phyloP scores from a whole-genome alignment of 2,888 invertebrate species.

The Clusia tigrina region DNA sequence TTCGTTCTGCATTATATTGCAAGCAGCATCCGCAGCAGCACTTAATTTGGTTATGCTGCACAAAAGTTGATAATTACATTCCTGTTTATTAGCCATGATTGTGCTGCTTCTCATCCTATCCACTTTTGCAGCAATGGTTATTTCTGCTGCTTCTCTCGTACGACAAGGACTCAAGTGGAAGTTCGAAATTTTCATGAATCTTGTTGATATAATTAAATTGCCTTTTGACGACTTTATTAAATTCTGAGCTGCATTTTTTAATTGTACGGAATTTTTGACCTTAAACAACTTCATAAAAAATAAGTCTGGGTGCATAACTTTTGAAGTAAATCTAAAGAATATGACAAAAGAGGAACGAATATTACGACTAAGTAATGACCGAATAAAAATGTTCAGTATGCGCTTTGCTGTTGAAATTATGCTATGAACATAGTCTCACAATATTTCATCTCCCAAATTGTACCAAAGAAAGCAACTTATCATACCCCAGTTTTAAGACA shows the following conservation, averaged over 20 bases:
- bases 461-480: too few species aligned
- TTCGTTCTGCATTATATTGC: constrained; percentile 29
- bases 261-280: not conserved
- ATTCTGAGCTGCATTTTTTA: not conserved
- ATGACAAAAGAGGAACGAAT: too few species aligned
- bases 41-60: constrained; percentile 45
- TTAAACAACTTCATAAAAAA: too few species aligned
- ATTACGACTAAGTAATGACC: too few species aligned
- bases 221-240: not conserved
- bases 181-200: not conserved
- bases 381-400: too few species aligned
- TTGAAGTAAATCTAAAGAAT: too few species aligned
- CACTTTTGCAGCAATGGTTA: constrained; percentile 18
- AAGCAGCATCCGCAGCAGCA: constrained; percentile 27
- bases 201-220: not conserved
- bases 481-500: too few species aligned
- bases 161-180: not conserved
- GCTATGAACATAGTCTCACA: too few species aligned
- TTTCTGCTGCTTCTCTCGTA: not conserved
- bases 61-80: constrained; percentile 59
- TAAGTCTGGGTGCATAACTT: too few species aligned
- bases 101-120: constrained; percentile 34
- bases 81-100: constrained; percentile 59
- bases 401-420: too few species aligned
- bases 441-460: too few species aligned